These are phyloP conservation scores for Coendou prehensilis DNA, from an alignment of 2,797 vertebrate species.

Conservation along the genomic window DNA sequence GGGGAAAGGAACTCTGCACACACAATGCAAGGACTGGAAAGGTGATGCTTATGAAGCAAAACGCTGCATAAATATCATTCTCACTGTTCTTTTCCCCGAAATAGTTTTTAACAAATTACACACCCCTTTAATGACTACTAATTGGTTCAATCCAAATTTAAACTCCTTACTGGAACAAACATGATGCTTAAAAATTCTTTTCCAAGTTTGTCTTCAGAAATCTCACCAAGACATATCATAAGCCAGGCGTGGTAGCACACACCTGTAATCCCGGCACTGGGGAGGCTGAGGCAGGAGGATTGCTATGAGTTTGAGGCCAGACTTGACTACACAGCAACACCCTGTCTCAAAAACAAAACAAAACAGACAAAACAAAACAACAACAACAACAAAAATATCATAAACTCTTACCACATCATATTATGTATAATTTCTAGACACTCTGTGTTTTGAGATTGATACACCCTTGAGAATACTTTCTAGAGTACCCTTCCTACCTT, in stretches of 20 bases:
- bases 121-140: neutral
- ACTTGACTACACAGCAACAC: neutral
- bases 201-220: slow-evolving; percentile 13
- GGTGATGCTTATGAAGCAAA: neutral
- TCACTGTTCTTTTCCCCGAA: neutral
- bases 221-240: neutral
- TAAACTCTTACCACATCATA: neutral
- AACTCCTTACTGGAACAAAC: neutral
- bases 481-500: neutral
- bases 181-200: slow-evolving; percentile 6
- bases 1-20: neutral
- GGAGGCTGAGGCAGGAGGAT: neutral
- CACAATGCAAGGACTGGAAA: neutral
- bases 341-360: neutral
- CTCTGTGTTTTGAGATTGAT: neutral
- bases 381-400: neutral
- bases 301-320: neutral
- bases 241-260: neutral
- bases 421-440: neutral
- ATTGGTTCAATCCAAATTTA: neutral
- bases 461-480: neutral
- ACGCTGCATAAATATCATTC: neutral
- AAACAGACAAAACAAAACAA: neutral
- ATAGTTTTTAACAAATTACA: neutral
- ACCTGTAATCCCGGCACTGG: neutral